Conservation (phyloP, 2,113 vertebrate genomes). For the Dipodomys merriami region DNA sequence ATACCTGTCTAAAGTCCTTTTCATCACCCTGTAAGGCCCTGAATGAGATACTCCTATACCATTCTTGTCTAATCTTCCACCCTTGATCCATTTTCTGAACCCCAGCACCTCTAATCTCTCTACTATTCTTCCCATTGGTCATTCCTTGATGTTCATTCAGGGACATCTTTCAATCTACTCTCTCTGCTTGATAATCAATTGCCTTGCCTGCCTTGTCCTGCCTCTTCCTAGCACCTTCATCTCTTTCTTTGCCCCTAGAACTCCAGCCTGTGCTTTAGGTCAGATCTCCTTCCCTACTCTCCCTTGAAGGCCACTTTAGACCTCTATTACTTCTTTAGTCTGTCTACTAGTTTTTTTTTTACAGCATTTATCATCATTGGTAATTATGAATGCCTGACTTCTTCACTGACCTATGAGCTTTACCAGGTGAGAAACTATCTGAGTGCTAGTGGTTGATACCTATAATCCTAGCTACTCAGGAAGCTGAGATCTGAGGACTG, state of each 20-base stretch:
- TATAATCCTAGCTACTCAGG: too few species aligned
- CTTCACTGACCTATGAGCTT: neutral
- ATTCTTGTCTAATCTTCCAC: neutral
- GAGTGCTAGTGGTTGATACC: too few species aligned
- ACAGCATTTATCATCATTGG: neutral
- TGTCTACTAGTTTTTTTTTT: conserved; percentile 15
- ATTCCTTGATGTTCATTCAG: neutral
- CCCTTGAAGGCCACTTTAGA: neutral
- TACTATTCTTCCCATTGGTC: neutral
- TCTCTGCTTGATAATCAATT: neutral
- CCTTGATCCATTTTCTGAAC: neutral
- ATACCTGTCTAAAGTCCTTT: neutral
- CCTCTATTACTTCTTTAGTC: neutral
- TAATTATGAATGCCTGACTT: conserved; percentile 28
- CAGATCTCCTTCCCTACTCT: neutral
- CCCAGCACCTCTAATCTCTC: neutral
- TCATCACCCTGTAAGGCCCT: neutral
- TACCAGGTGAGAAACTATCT: neutral
- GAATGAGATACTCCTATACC: neutral
- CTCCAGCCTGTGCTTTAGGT: conserved; percentile 35
- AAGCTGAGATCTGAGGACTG: too few species aligned
- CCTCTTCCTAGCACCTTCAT: neutral
- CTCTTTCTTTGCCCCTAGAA: neutral
- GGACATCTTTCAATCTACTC: neutral
- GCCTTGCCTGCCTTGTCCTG: neutral